A percentile compares a stretch with the other conserved stretches of the same genome.
Conservation (phyloP, 2,113 vertebrate genomes). For the Ondatra zibethicus region DNA sequence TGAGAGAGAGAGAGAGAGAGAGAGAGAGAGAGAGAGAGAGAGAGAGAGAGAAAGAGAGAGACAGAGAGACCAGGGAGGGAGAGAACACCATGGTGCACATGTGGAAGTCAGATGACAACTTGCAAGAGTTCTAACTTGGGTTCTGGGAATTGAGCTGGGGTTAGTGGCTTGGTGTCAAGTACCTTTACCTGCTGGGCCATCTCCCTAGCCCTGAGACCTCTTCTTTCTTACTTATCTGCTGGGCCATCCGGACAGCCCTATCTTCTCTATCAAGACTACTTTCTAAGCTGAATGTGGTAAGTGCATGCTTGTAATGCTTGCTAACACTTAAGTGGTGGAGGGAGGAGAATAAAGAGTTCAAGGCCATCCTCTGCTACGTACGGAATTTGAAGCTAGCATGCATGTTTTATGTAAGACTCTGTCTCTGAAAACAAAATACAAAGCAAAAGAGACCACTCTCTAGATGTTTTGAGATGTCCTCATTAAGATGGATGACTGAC, state of each 20-base stretch:
- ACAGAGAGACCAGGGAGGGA: rapidly evolving
- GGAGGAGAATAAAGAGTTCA: neutral
- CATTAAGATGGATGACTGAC: neutral
- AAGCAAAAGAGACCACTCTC: neutral
- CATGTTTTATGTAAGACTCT: neutral
- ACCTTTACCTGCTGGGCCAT: neutral
- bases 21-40: neutral
- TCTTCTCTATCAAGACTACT: slow-evolving; percentile 24
- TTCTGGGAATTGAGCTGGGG: neutral
- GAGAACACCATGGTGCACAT: neutral
- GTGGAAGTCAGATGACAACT: neutral
- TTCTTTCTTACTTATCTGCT: neutral
- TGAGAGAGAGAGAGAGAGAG: neutral
- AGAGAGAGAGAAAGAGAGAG: neutral
- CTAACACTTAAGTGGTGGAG: neutral
- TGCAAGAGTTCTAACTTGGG: neutral
- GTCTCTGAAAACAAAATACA: neutral
- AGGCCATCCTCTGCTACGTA: neutral
- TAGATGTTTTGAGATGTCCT: neutral
- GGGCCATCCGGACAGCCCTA: too few relatives aligned
- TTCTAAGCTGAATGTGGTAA: neutral
- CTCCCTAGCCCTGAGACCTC: neutral
- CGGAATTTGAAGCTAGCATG: neutral
- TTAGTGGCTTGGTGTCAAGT: neutral
- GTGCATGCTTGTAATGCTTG: too few relatives aligned